These are phyloP conservation scores for Ia io DNA, from an alignment of 2,113 vertebrate species.

Conservation along the genomic window DNA sequence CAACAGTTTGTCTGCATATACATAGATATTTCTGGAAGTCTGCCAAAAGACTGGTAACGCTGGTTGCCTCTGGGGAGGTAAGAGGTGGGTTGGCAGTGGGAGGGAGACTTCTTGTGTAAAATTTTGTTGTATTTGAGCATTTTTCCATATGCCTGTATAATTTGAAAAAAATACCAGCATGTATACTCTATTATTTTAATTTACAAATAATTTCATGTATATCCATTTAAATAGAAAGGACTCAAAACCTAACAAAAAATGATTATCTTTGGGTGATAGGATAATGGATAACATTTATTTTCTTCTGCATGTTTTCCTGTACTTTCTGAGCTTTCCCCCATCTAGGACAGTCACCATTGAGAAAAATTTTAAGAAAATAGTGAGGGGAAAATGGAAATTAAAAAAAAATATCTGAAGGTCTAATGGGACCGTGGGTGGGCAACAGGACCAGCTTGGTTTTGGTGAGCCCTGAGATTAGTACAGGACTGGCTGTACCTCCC, in stretches of 20 bases:
- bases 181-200: not conserved
- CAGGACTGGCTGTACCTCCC: not conserved
- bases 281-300: not conserved
- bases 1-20: not conserved
- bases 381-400: not conserved
- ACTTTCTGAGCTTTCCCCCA: not conserved
- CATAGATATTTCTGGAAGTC: constrained; percentile 19
- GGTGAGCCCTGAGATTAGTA: not conserved
- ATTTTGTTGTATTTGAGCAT: not conserved
- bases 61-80: not conserved
- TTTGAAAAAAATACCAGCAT: not conserved
- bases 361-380: not conserved
- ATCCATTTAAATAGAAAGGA: not conserved
- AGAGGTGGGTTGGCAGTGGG: not conserved
- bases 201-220: not conserved
- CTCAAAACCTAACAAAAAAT: not conserved
- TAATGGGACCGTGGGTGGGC: not conserved
- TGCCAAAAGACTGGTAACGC: not conserved
- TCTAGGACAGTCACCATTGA: not conserved
- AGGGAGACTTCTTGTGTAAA: not conserved
- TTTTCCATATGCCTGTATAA: not conserved
- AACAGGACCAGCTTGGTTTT: not conserved
- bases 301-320: not conserved
- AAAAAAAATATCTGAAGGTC: not conserved
- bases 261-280: not conserved